Base-by-base conservation (phyloP, 1,140 invertebrate genomes). In the Brachystomella parvula region DNA sequence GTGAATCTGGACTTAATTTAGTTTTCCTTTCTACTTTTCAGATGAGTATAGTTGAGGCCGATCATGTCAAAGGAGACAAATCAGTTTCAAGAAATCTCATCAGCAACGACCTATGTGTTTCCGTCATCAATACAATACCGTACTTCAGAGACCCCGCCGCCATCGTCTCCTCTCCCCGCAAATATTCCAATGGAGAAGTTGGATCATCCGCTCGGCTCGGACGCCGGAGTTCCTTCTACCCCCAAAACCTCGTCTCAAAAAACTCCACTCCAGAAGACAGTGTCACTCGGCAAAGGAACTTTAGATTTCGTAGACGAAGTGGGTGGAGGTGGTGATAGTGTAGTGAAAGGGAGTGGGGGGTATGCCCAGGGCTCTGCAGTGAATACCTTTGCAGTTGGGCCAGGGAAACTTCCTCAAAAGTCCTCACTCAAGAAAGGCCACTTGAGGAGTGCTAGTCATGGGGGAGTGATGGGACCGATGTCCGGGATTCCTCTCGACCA, bases 401-500 rank as follows among this genome's bases (percentile, higher is more conserved):
- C 35, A 39, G 6, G 6, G 35, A 39, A 39, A 39, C 19, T 39
- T 19, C 35, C 35, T 9, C 35, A 39, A 39, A 53, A 53, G 49
- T 53, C 49, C 12, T 15, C 49, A 19, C 49, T 53, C 49, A 53
- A 26, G 74, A 68, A 64, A 56, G 85, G 83, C 68, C 89, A 91
- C 76, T 82, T 83, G 39, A 82, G 89, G 33, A 90, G 89, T 59
- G 84, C 88, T 63, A 91, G 89, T 75, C 89, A 91, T 79, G 87
- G 89, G 26, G 67, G 69, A 17, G 70, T 69, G 1, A 68, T 65
- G 12, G 31, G 35, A 33, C 61, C 57, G n/a, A 66, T 82, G 3
- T 44, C 32, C 62, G 63, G 57, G 63, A 64, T 32, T 56, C 24
- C 12, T 32, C 21, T 19, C 31, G 31, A 1, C 32, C n/a, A 47